phyloP scores from a whole-genome alignment of 2,888 invertebrate genomes.

The Sinodicranocentrus sp. region DNA sequence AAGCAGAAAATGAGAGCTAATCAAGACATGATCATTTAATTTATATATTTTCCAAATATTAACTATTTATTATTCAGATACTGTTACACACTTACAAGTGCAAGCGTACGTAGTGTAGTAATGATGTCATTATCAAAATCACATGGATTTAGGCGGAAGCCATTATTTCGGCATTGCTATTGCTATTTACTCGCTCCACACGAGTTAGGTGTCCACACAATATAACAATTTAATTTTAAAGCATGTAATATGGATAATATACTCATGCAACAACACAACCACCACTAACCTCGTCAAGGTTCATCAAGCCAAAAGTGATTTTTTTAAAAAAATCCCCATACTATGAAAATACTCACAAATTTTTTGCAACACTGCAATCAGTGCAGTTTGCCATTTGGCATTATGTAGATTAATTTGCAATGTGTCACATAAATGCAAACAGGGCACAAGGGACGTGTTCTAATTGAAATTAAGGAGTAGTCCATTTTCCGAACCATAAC shows the following conservation, averaged over 20 bases:
- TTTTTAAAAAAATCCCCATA: conserved; percentile 8
- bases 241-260: conserved; percentile 11
- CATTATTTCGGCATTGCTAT: not conserved
- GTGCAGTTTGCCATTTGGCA: not conserved
- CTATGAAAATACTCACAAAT: not conserved
- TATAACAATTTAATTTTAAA: conserved; percentile 19
- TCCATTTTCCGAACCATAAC: not conserved
- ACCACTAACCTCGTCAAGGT: not conserved
- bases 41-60: conserved; percentile 61
- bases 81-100: not conserved
- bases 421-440: conserved; percentile 33
- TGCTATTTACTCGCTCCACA: not conserved
- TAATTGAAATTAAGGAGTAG: conserved; percentile 39
- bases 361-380: conserved; percentile 13
- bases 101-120: not conserved
- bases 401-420: conserved; percentile 20
- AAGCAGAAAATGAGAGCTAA: conserved; percentile 53
- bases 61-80: conserved; percentile 17
- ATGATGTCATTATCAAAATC: conserved; percentile 35
- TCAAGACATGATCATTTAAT: conserved; percentile 62
- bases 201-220: not conserved
- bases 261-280: not conserved
- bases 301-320: conserved; percentile 3
- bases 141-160: conserved; percentile 36
- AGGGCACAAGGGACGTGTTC: conserved; percentile 26